phyloP scores from a whole-genome alignment of 1,140 invertebrate species.

The Uloborus diversus region DNA sequence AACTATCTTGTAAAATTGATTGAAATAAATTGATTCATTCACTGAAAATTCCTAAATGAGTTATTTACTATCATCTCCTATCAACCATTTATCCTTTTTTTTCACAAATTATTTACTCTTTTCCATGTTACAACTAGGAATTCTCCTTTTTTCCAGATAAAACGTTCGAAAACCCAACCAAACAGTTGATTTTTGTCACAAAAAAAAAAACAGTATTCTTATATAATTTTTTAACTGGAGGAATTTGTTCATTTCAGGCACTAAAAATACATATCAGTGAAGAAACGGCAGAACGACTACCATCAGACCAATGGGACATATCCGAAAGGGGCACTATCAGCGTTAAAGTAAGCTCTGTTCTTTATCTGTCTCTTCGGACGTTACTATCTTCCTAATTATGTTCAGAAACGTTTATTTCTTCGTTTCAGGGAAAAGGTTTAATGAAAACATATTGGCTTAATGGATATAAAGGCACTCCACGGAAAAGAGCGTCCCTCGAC shows the following conservation, averaged over 20 bases:
- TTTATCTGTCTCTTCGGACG: background rate
- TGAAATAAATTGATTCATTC: no score
- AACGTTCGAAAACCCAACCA: no score
- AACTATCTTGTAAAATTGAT: no score
- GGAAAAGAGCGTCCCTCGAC: constrained; percentile 34
- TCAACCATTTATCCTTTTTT: no score
- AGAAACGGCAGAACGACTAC: constrained; percentile 79
- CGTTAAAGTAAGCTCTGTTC: constrained; percentile 68
- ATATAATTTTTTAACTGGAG: no score
- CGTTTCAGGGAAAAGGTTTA: constrained; percentile 71
- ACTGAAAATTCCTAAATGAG: no score
- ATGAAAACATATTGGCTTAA: constrained; percentile 94
- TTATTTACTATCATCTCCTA: no score
- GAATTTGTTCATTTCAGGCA: constrained; percentile 66
- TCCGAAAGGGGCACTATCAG: constrained; percentile 73
- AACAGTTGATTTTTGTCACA: no score
- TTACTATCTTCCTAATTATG: background rate
- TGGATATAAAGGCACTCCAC: constrained; percentile 62
- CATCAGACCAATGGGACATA: constrained; percentile 77
- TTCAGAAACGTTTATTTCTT: constrained; percentile 30
- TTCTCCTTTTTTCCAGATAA: no score
- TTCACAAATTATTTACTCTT: no score
- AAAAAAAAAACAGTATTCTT: no score
- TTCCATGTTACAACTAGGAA: no score
- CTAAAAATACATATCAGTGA: constrained; percentile 96